Conservation (phyloP, 2,888 invertebrate genomes). For the Psylliodes chrysocephalus region DNA sequence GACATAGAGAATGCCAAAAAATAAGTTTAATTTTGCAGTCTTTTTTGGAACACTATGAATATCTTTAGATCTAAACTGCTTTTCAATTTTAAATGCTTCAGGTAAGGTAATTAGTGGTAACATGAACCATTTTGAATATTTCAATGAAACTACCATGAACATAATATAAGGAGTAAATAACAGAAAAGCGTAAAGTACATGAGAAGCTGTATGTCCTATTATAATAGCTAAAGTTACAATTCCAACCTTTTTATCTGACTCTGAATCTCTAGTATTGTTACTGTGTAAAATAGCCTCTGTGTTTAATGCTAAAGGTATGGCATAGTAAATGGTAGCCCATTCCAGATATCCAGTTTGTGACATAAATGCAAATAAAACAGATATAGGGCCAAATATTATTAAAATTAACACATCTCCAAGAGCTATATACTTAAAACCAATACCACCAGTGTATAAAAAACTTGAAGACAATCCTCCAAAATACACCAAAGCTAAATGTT, state of each 20-base stretch:
- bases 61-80: slow-evolving; percentile 82
- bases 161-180: slow-evolving; percentile 91
- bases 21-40: slow-evolving; percentile 90
- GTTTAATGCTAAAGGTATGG: slow-evolving; percentile 91
- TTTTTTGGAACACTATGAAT: slow-evolving; percentile 86
- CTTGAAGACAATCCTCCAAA: slow-evolving; percentile 95
- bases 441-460: slow-evolving; percentile 96
- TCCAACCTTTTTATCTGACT: slow-evolving; percentile 87
- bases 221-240: slow-evolving; percentile 96
- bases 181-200: slow-evolving; percentile 88
- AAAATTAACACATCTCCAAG: slow-evolving; percentile 92
- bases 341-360: slow-evolving; percentile 92
- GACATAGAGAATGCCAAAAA: slow-evolving; percentile 90
- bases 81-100: slow-evolving; percentile 89
- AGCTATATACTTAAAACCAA: slow-evolving; percentile 95
- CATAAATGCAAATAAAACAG: slow-evolving; percentile 92
- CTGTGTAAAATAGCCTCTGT: slow-evolving; percentile 96
- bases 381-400: slow-evolving; percentile 93
- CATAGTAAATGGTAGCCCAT: slow-evolving; percentile 91
- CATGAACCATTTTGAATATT: slow-evolving; percentile 89
- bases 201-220: slow-evolving; percentile 90
- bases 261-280: slow-evolving; percentile 93
- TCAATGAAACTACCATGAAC: slow-evolving; percentile 85
- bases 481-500: slow-evolving; percentile 92
- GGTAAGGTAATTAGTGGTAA: slow-evolving; percentile 89